Base-by-base conservation (phyloP, 35 echinoderm and acorn worm genomes). In the Lytechinus pictus region DNA sequence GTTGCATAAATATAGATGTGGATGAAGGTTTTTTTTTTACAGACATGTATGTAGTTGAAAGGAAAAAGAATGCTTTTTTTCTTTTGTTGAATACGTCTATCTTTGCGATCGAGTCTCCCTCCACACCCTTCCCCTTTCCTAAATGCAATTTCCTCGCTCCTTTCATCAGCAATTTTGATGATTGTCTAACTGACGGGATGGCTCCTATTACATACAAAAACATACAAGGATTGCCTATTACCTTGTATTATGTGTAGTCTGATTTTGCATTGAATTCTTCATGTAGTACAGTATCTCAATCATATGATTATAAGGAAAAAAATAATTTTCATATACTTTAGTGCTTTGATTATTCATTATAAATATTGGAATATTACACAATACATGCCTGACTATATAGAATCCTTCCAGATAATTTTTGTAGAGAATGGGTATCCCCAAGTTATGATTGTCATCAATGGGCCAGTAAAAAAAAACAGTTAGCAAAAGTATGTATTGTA, bases 51-150 rank as follows among this genome's bases (percentile, higher is more conserved):
- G 57, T 2, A 79, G 66, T 79, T 13, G 12, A 14, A 79, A 79
- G 66, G 66, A 79, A 79, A 79, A 19, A 3, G 66, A 79, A 79
- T 14, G 66, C 66, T 24, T 24, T n/a, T 4, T 79, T 79, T 79
- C 66, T 79, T 79, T 79, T 79, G 66, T 79, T 79, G 4, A n/a
- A 24, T 79, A 79, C 21, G 66, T 79, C 66, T 79, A 24, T 79
- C 66, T 79, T 79, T 79, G 66, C 66, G 19, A 44, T 44, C 33
- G 33, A 79, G 66, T 79, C 66, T 79, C 19, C 66, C 66, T 24
- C 66, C 66, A 79, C 66, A 79, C 66, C 66, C 66, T 79, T 79
- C 66, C 66, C 66, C 66, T 79, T 24, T 79, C 66, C 66, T 79
- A 19, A 79, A 79, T 79, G 66, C 66, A 79, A 79, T 79, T 79